Evolutionary conservation across 2,797 vertebrate species (phyloP).

Genomic region (Apodemus agrarius): DNA sequence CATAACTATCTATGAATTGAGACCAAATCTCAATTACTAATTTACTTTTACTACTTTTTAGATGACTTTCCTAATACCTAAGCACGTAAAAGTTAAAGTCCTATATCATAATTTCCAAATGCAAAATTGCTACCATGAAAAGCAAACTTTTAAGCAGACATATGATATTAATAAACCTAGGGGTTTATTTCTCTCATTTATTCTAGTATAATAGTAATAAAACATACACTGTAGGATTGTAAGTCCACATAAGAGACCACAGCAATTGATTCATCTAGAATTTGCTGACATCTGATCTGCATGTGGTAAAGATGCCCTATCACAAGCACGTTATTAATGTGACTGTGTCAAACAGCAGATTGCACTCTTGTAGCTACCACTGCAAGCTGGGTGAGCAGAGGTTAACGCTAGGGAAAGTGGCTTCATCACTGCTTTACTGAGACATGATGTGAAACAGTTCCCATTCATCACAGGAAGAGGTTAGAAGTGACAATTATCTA

Average conservation of each 20-base stretch:
- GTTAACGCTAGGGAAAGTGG: constrained; percentile 44
- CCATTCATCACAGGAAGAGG: constrained; percentile 53
- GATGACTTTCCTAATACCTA: constrained; percentile 59
- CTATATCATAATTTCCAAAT: constrained; percentile 54
- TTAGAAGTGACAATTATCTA: constrained; percentile 63
- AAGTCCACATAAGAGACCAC: constrained; percentile 38
- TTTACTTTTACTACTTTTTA: background rate
- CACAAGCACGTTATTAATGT: constrained; percentile 45
- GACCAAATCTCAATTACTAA: constrained; percentile 52
- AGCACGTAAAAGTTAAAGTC: constrained; percentile 66
- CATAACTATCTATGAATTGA: constrained; percentile 11
- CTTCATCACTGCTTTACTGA: constrained; percentile 45
- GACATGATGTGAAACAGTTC: constrained; percentile 6
- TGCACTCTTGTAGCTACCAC: background rate
- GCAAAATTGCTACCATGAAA: background rate
- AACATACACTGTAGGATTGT: constrained; percentile 35
- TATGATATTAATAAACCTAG: constrained; percentile 1
- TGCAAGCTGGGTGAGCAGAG: constrained; percentile 51
- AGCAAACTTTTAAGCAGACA: constrained; percentile 55
- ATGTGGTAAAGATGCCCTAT: constrained; percentile 17
- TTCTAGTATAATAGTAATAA: constrained; percentile 59
- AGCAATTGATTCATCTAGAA: constrained; percentile 32
- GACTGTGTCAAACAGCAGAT: constrained; percentile 21
- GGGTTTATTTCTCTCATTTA: constrained; percentile 32
- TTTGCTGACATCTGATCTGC: constrained; percentile 26